phyloP scores from a whole-genome alignment of 53 echinoderm and acorn worm species.

The Stichopus horrens region DNA sequence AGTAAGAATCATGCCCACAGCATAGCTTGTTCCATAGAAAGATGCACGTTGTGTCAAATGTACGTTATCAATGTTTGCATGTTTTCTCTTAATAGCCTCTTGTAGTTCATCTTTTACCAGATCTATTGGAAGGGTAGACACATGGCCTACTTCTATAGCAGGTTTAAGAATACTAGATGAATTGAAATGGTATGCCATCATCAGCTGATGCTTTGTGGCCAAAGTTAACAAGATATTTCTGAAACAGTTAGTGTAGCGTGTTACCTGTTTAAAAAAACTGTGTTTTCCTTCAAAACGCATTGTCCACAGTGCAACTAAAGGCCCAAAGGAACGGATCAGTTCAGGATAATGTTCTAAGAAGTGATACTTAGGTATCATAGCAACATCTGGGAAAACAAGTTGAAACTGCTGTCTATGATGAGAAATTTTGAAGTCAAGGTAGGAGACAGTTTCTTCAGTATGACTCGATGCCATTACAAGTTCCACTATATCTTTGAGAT shows the following conservation, averaged over 20 bases:
- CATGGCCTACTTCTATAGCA: slow-evolving; percentile 21
- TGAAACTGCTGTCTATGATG: slow-evolving; percentile 31
- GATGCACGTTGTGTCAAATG: slow-evolving; percentile 43
- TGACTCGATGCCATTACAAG: slow-evolving; percentile 34
- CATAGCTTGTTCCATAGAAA: slow-evolving; percentile 49
- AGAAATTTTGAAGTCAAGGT: slow-evolving; percentile 50
- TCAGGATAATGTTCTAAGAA: slow-evolving; percentile 51
- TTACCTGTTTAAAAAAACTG: slow-evolving; percentile 27
- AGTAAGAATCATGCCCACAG: slow-evolving; percentile 48
- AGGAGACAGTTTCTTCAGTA: slow-evolving; percentile 38
- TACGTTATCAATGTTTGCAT: slow-evolving; percentile 25
- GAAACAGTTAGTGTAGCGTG: slow-evolving; percentile 34
- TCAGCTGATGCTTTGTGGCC: slow-evolving; percentile 41
- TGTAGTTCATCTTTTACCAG: slow-evolving; percentile 36
- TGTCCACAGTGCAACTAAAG: slow-evolving; percentile 33
- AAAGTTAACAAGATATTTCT: slow-evolving; percentile 45
- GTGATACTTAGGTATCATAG: slow-evolving; percentile 44
- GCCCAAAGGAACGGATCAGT: slow-evolving; percentile 39
- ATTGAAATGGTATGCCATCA: slow-evolving; percentile 54
- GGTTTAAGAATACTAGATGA: slow-evolving; percentile 28
- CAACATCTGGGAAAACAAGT: slow-evolving; percentile 21
- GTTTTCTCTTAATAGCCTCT: slow-evolving; percentile 23
- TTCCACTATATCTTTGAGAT: slow-evolving; percentile 50
- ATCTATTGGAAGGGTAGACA: slow-evolving; percentile 37
- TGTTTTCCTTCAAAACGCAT: slow-evolving; percentile 49